A percentile compares a stretch with the other conserved stretches of the same genome.
phyloP scores from a whole-genome alignment of 1,140 invertebrate genomes.

The Adoxophyes honmai region DNA sequence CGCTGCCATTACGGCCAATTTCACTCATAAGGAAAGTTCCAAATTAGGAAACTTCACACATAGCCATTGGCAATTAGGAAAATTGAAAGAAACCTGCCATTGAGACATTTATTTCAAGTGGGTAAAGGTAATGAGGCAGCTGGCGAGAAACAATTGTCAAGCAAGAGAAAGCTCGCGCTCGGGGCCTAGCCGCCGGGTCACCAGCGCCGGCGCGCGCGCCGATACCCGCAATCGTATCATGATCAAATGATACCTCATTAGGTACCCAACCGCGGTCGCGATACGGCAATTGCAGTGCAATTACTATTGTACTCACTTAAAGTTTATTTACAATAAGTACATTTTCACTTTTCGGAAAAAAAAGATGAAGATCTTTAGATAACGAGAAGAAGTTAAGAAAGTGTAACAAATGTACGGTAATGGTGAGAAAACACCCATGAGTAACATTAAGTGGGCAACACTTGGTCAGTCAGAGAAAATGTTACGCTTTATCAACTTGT shows the following conservation, averaged over 20 bases:
- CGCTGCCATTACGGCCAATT: not conserved
- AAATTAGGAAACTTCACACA: conserved; percentile 4
- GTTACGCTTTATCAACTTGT: too few relatives aligned
- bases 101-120: not conserved
- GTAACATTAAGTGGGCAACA: too few relatives aligned
- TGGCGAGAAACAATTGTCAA: conserved; percentile 11
- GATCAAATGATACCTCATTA: not conserved
- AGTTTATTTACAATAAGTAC: not conserved
- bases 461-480: too few relatives aligned
- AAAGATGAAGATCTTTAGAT: not conserved
- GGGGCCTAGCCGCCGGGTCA: not conserved
- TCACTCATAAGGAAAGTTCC: not conserved
- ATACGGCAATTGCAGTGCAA: not conserved
- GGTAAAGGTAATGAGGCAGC: conserved; percentile 3
- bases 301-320: too few relatives aligned
- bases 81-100: conserved; percentile 12
- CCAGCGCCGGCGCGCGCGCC: not conserved
- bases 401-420: too few relatives aligned
- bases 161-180: not conserved
- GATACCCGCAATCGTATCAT: not conserved
- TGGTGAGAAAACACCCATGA: too few relatives aligned
- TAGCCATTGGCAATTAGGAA: conserved; percentile 9
- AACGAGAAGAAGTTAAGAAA: too few relatives aligned
- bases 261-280: not conserved
- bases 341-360: conserved; percentile 4